Evolutionary conservation across 2,797 vertebrate species (phyloP).

Genomic region (Enteromius paludinosus): DNA sequence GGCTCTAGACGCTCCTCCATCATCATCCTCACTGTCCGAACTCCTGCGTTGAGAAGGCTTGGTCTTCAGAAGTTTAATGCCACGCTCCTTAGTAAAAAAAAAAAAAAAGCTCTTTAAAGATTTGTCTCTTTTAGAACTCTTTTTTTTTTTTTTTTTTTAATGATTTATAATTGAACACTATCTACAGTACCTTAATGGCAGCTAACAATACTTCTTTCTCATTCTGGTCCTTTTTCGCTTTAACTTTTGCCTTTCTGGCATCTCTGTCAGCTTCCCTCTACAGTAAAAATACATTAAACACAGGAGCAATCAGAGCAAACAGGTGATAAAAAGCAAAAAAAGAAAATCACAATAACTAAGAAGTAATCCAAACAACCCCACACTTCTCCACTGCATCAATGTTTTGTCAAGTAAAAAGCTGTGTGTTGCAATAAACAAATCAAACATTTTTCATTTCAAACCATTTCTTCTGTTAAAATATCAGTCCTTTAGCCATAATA

Average conservation of each 20-base stretch:
- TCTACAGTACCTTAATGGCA: conserved; percentile 74
- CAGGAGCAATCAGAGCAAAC: background rate
- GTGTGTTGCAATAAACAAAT: background rate
- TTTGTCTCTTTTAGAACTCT: background rate
- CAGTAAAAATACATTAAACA: background rate
- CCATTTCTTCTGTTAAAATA: background rate
- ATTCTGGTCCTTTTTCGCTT: conserved; percentile 80
- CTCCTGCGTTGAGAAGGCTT: conserved; percentile 31
- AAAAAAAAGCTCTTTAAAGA: background rate
- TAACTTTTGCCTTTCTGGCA: conserved; percentile 83
- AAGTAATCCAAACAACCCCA: background rate
- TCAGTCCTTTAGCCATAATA: background rate
- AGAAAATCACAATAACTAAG: background rate
- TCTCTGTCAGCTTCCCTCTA: conserved; percentile 89
- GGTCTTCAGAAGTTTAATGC: conserved; percentile 79
- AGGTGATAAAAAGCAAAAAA: background rate
- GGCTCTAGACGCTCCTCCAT: conserved; percentile 60
- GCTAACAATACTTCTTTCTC: conserved; percentile 79
- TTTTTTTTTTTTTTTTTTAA: no score
- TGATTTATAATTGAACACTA: background rate
- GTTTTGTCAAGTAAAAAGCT: background rate
- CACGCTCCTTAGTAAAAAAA: conserved; percentile 78
- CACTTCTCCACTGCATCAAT: background rate
- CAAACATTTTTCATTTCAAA: background rate
- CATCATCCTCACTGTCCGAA: conserved; percentile 78